Conservation (phyloP, 2,113 vertebrate genomes). For the Cervus canadensis region DNA sequence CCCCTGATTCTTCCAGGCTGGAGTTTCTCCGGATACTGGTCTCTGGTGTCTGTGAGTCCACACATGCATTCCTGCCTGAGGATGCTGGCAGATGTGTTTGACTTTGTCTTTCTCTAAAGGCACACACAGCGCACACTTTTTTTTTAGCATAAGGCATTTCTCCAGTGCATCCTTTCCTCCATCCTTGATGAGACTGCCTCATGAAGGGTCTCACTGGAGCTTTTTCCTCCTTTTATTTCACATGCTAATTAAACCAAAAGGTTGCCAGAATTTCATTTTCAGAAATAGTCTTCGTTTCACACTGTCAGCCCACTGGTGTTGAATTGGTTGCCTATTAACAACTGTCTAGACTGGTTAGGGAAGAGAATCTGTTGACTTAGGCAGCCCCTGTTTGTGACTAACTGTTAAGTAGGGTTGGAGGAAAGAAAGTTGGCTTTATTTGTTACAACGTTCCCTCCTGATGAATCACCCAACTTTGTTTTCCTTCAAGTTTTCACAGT, state of each 20-base stretch:
- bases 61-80: neutral
- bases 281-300: conserved; percentile 58
- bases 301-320: conserved; percentile 56
- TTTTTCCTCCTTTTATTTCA: conserved; percentile 65
- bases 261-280: conserved; percentile 71
- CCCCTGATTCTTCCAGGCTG: neutral
- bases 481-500: conserved; percentile 69
- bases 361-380: conserved; percentile 82
- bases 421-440: conserved; percentile 75
- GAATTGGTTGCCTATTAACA: conserved; percentile 77
- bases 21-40: conserved; percentile 40
- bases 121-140: neutral
- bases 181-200: conserved; percentile 36
- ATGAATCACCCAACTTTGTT: conserved; percentile 75
- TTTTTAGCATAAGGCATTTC: conserved; percentile 64
- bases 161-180: neutral
- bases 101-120: neutral
- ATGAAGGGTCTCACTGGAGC: conserved; percentile 68
- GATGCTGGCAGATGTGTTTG: conserved; percentile 33
- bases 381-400: conserved; percentile 79
- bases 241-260: conserved; percentile 71
- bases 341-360: conserved; percentile 79
- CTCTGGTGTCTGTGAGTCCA: conserved; percentile 19
- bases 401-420: conserved; percentile 56
- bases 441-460: conserved; percentile 63